These are phyloP conservation scores for Papilio elwesi DNA, from an alignment of 2,888 invertebrate genomes.

Conservation along the genomic window DNA sequence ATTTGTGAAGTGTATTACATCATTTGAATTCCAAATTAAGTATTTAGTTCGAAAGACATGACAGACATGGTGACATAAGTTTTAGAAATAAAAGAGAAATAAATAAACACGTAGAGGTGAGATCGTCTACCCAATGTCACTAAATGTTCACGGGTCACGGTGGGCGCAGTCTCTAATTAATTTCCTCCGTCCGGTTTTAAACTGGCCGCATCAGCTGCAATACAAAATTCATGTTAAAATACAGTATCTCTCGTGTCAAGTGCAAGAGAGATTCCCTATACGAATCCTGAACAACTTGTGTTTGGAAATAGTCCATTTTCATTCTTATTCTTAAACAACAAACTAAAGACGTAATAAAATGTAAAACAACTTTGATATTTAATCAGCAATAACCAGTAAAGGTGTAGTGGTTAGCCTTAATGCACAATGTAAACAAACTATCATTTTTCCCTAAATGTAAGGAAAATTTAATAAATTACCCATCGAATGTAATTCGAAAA, in stretches of 20 bases:
- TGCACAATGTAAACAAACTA: too few relatives aligned
- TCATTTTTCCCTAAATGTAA: too few relatives aligned
- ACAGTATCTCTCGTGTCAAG: background rate
- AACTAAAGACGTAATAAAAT: too few relatives aligned
- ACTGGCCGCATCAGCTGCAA: constrained; percentile 7
- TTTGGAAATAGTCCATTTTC: background rate
- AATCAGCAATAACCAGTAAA: too few relatives aligned
- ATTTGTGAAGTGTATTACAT: too few relatives aligned
- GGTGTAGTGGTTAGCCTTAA: too few relatives aligned
- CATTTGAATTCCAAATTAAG: too few relatives aligned
- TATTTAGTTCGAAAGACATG: too few relatives aligned
- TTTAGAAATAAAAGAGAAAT: background rate
- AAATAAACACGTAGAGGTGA: constrained; percentile 1
- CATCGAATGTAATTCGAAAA: too few relatives aligned
- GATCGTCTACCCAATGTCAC: background rate
- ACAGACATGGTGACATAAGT: background rate
- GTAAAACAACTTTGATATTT: too few relatives aligned
- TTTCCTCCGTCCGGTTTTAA: constrained; percentile 11
- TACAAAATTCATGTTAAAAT: constrained; percentile 17
- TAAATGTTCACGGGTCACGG: constrained; percentile 18
- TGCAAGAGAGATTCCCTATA: background rate
- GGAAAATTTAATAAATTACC: too few relatives aligned
- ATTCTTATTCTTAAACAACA: too few relatives aligned
- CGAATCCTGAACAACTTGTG: background rate
- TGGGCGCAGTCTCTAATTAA: constrained; percentile 8